Conservation (phyloP, 2,888 invertebrate genomes). For the Mystacides longicornis region DNA sequence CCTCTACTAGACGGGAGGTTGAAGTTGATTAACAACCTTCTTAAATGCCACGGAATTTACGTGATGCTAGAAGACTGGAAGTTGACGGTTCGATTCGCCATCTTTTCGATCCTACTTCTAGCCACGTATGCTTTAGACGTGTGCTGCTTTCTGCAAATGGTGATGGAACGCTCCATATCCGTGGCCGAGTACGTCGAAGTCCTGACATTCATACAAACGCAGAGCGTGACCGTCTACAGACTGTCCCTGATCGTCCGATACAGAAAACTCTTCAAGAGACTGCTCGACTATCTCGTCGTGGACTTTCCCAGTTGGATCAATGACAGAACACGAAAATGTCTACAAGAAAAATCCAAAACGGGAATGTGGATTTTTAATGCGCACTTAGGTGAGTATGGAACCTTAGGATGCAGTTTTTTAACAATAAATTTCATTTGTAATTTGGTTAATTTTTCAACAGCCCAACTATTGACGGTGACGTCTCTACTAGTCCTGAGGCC, state of each 20-base stretch:
- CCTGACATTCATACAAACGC: slow-evolving; percentile 19
- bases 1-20: slow-evolving; percentile 10
- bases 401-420: no score
- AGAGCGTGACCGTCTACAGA: slow-evolving; percentile 18
- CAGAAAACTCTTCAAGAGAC: slow-evolving; percentile 8
- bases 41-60: slow-evolving; percentile 14
- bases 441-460: neutral
- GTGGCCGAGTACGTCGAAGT: slow-evolving; percentile 17
- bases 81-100: neutral
- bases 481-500: slow-evolving; percentile 14
- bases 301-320: slow-evolving; percentile 21
- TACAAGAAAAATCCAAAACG: slow-evolving; percentile 8
- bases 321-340: slow-evolving; percentile 4
- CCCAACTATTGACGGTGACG: slow-evolving; percentile 14
- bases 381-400: slow-evolving; percentile 11
- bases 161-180: slow-evolving; percentile 10
- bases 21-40: slow-evolving; percentile 12
- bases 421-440: no score
- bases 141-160: neutral
- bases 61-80: slow-evolving; percentile 17
- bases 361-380: slow-evolving; percentile 17
- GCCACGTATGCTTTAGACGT: slow-evolving; percentile 14
- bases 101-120: slow-evolving; percentile 3
- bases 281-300: slow-evolving; percentile 10
- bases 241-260: slow-evolving; percentile 14